These are phyloP conservation scores for Chloromyia formosa DNA, from an alignment of 2,888 invertebrate genomes.

Conservation along the genomic window DNA sequence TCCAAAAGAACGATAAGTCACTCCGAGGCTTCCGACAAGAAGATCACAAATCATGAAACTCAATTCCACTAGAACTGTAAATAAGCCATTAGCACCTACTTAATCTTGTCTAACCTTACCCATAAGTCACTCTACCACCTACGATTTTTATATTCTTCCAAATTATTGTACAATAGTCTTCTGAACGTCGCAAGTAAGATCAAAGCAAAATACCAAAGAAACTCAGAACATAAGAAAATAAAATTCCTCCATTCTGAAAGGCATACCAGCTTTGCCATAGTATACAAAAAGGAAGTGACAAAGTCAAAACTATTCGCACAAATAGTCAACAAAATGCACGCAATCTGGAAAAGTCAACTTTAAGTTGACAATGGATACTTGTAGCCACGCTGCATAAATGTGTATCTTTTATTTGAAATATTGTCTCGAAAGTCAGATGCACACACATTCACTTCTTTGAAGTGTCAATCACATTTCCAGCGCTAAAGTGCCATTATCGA, in stretches of 20 bases:
- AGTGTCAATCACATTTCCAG: constrained; percentile 24
- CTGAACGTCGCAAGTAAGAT: neutral
- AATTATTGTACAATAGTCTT: neutral
- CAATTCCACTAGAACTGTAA: too few species aligned
- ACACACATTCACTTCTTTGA: constrained; percentile 17
- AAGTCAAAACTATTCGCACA: constrained; percentile 32
- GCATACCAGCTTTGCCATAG: neutral
- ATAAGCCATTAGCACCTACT: constrained; percentile 1
- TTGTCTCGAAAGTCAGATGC: neutral
- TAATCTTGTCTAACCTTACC: neutral
- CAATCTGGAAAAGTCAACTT: constrained; percentile 1
- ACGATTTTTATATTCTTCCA: neutral
- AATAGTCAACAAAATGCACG: neutral
- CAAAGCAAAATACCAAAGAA: neutral
- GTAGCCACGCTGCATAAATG: neutral
- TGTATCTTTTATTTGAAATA: constrained; percentile 1
- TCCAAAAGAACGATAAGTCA: too few species aligned
- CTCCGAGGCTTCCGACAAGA: too few species aligned
- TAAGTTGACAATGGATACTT: constrained; percentile 9
- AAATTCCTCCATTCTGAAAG: neutral
- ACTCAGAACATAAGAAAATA: too few species aligned
- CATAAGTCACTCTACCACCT: constrained; percentile 1
- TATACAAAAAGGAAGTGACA: neutral
- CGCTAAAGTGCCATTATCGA: too few species aligned
- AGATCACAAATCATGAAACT: too few species aligned